Percentiles rank a stretch among this genome's conserved stretches.
These are phyloP conservation scores for Anarhynchus alexandrinus DNA, from an alignment of 2,113 vertebrate genomes.

Conservation along the genomic window DNA sequence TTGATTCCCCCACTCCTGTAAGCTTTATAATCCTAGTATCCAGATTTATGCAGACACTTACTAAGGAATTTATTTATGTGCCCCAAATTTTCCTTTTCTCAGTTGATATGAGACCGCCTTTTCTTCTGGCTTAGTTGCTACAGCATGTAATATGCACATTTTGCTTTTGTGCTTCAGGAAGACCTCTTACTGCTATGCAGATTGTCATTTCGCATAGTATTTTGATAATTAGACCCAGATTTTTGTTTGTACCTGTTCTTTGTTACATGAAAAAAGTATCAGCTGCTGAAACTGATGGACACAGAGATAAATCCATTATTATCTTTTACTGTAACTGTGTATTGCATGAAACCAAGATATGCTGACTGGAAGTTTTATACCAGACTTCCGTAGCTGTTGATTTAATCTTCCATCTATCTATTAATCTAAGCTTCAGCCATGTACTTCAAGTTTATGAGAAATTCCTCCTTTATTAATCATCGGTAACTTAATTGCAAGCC, in stretches of 20 bases:
- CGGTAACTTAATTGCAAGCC: neutral
- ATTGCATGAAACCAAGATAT: neutral
- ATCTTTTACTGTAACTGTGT: neutral
- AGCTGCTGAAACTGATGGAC: neutral
- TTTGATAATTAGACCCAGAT: neutral
- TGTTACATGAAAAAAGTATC: neutral
- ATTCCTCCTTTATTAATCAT: neutral
- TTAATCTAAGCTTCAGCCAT: neutral
- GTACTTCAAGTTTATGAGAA: neutral
- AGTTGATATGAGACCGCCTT: neutral
- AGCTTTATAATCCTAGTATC: neutral
- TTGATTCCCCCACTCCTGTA: neutral
- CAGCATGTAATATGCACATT: neutral
- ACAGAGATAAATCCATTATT: neutral
- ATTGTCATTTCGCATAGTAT: neutral
- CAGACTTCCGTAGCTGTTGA: neutral
- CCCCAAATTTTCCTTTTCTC: neutral
- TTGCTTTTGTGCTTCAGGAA: neutral
- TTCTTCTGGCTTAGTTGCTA: neutral
- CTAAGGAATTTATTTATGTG: neutral
- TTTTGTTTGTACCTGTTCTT: neutral
- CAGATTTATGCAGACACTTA: neutral
- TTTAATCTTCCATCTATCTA: neutral
- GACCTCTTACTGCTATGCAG: neutral
- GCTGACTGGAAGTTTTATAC: neutral